Conservation (phyloP, 2,797 vertebrate genomes). For the Ciconia nigra region DNA sequence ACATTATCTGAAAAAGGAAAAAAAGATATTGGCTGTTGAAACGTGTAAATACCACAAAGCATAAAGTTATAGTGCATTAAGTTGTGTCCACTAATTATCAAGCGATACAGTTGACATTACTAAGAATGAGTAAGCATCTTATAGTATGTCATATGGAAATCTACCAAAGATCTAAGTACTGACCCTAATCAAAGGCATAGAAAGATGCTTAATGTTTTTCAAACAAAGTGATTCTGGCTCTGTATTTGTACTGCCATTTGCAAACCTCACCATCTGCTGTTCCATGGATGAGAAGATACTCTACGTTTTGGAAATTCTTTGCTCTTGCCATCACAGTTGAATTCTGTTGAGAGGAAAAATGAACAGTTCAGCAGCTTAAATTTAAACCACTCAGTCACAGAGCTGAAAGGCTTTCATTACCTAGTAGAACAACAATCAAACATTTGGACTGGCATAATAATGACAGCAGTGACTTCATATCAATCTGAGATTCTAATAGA, state of each 20-base stretch:
- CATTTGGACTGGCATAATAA: not conserved
- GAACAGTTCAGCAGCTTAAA: slow-evolving; percentile 75
- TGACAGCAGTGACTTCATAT: not conserved
- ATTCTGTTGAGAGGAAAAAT: slow-evolving; percentile 79
- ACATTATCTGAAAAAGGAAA: slow-evolving; percentile 78
- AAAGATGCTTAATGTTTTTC: slow-evolving; percentile 78
- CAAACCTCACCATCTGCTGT: slow-evolving; percentile 86
- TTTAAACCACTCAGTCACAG: slow-evolving; percentile 55
- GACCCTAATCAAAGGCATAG: slow-evolving; percentile 72
- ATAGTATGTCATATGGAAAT: slow-evolving; percentile 65
- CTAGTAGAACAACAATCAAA: slow-evolving; percentile 1
- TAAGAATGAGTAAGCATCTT: slow-evolving; percentile 69
- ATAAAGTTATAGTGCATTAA: slow-evolving; percentile 71
- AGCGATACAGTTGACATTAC: slow-evolving; percentile 73
- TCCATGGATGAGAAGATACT: slow-evolving; percentile 86
- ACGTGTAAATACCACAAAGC: slow-evolving; percentile 66
- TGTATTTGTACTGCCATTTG: slow-evolving; percentile 78
- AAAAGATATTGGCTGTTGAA: slow-evolving; percentile 49
- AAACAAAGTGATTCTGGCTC: slow-evolving; percentile 79
- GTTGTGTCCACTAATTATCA: slow-evolving; percentile 74
- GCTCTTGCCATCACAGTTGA: slow-evolving; percentile 85
- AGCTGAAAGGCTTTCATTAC: slow-evolving; percentile 36
- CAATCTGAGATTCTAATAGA: not conserved
- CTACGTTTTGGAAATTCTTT: slow-evolving; percentile 83
- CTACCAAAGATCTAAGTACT: slow-evolving; percentile 74